Percentiles rank a stretch among this genome's conserved stretches.
Evolutionary conservation across 2,888 invertebrate species (phyloP).

Genomic region (Catocala fraxini): DNA sequence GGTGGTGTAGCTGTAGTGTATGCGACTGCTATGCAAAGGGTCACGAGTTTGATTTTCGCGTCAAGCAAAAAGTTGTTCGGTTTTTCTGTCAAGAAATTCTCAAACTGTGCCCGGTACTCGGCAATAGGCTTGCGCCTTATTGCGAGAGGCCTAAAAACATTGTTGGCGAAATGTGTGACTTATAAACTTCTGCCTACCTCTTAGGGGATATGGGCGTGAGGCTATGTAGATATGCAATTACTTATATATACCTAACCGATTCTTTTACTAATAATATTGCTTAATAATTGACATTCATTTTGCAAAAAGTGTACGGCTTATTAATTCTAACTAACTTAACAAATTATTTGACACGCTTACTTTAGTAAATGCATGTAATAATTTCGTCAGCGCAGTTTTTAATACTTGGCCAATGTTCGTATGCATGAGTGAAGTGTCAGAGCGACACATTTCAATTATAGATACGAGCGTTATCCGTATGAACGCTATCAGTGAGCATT

Average conservation of each 20-base stretch:
- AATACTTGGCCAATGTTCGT: slow-evolving; percentile 58
- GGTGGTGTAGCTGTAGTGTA: too few species aligned
- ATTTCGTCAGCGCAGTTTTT: slow-evolving; percentile 32
- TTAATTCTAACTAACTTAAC: slow-evolving; percentile 11
- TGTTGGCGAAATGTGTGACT: too few species aligned
- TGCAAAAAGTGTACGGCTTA: slow-evolving; percentile 15
- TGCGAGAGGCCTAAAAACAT: too few species aligned
- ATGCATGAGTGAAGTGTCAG: slow-evolving; percentile 63
- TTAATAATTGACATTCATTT: slow-evolving; percentile 17
- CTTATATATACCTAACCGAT: not conserved
- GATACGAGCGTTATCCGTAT: slow-evolving; percentile 63
- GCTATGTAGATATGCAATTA: not conserved
- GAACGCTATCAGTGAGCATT: slow-evolving; percentile 54
- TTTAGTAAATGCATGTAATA: slow-evolving; percentile 11
- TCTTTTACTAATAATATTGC: not conserved
- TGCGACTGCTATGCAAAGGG: too few species aligned
- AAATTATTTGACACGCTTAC: slow-evolving; percentile 13
- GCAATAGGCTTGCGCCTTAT: too few species aligned
- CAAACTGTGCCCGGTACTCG: too few species aligned
- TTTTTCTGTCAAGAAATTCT: too few species aligned
- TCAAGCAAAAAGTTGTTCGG: too few species aligned
- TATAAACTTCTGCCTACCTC: too few species aligned
- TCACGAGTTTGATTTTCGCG: too few species aligned
- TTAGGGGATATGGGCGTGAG: too few species aligned
- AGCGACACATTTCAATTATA: slow-evolving; percentile 73